Conservation (phyloP, 2,797 vertebrate species). For the Hybognathus amarus region DNA sequence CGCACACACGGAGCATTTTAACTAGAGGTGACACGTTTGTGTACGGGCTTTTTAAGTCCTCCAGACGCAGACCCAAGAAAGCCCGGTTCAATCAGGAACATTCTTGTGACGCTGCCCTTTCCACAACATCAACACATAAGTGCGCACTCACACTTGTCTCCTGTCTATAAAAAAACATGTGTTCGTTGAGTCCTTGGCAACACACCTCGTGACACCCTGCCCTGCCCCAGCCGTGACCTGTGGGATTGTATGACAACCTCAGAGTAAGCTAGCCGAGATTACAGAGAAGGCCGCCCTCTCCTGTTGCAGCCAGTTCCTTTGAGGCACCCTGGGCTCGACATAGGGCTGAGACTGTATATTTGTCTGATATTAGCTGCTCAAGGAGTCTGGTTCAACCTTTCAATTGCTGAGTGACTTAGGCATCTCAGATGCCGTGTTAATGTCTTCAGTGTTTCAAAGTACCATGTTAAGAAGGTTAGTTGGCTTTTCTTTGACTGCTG, state of each 20-base stretch:
- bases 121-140: conserved; percentile 44
- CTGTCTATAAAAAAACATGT: conserved; percentile 60
- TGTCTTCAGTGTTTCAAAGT: conserved; percentile 64
- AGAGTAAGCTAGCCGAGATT: conserved; percentile 69
- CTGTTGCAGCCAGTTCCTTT: conserved; percentile 67
- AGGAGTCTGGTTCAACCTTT: conserved; percentile 62
- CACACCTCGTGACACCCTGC: conserved; percentile 69
- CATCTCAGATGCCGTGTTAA: conserved; percentile 65
- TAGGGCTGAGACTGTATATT: conserved; percentile 51
- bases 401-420: conserved; percentile 64
- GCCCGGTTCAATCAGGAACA: conserved; percentile 17
- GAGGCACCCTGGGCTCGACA: conserved; percentile 32
- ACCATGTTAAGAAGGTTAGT: conserved; percentile 62
- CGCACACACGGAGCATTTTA: conserved; percentile 20
- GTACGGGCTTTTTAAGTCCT: conserved; percentile 26
- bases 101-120: conserved; percentile 40
- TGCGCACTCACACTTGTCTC: conserved; percentile 47
- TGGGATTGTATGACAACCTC: conserved; percentile 66
- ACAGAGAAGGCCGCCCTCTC: conserved; percentile 64
- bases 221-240: conserved; percentile 68
- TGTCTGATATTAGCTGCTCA: conserved; percentile 34
- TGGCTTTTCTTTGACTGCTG: conserved; percentile 39
- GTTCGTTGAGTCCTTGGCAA: conserved; percentile 69
- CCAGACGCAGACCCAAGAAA: conserved; percentile 4
- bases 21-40: conserved; percentile 33